These are phyloP conservation scores for Lasioglossum zephyrum DNA, from an alignment of 2,888 invertebrate species.

Conservation along the genomic window DNA sequence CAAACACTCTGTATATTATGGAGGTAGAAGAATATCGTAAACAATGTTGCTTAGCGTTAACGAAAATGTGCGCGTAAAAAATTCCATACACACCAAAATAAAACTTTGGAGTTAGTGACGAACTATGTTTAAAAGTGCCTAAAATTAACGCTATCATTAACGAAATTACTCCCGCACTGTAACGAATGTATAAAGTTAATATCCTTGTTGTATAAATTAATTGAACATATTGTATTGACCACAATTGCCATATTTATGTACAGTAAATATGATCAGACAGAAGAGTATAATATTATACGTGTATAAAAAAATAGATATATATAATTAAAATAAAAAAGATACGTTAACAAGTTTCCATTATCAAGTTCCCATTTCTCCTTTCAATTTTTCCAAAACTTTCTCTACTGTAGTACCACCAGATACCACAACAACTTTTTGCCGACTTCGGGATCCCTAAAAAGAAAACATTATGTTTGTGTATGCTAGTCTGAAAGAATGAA, in stretches of 20 bases:
- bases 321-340: constrained; percentile 28
- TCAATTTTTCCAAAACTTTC: constrained; percentile 84
- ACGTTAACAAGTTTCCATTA: constrained; percentile 22
- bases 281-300: constrained; percentile 21
- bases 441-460: constrained; percentile 86
- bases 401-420: constrained; percentile 85
- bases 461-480: constrained; percentile 19
- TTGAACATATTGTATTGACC: constrained; percentile 33
- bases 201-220: constrained; percentile 55
- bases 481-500: not conserved
- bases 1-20: not conserved
- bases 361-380: constrained; percentile 76
- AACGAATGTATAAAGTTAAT: constrained; percentile 63
- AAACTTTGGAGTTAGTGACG: not conserved
- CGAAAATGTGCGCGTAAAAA: not conserved
- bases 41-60: not conserved
- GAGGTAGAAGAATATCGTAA: constrained; percentile 13
- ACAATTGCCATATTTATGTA: constrained; percentile 60
- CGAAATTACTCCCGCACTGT: constrained; percentile 18
- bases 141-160: constrained; percentile 39
- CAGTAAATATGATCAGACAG: constrained; percentile 47
- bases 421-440: constrained; percentile 86
- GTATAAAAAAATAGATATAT: constrained; percentile 14
- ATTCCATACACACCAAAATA: not conserved
- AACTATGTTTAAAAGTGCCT: not conserved